Percentiles rank a stretch among this genome's conserved stretches.
These are phyloP conservation scores for Platynereis dumerilii DNA, from an alignment of 2,888 invertebrate genomes.

Conservation along the genomic window DNA sequence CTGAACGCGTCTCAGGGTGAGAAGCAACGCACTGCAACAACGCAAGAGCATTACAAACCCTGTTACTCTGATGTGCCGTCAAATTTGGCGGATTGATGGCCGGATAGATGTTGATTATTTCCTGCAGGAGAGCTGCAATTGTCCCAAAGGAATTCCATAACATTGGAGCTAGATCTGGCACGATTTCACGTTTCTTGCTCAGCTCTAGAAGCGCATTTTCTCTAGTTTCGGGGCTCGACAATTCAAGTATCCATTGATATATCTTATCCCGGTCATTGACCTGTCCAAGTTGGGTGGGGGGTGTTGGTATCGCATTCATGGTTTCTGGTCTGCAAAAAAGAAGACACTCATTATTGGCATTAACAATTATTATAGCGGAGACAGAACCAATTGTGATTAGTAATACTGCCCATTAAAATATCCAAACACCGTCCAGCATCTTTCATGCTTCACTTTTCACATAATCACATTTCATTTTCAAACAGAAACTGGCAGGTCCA, in stretches of 20 bases:
- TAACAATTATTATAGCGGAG: too few relatives aligned
- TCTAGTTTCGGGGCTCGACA: slow-evolving; percentile 91
- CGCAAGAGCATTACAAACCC: slow-evolving; percentile 98
- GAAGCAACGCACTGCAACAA: slow-evolving; percentile 98
- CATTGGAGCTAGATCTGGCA: slow-evolving; percentile 97
- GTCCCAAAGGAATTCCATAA: slow-evolving; percentile 99
- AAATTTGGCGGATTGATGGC: slow-evolving; percentile 97
- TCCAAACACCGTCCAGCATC: too few relatives aligned
- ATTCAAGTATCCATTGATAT: slow-evolving; percentile 88
- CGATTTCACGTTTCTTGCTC: slow-evolving; percentile 84
- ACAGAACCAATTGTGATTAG: too few relatives aligned
- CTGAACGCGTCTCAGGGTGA: slow-evolving; percentile 97
- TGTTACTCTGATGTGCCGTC: slow-evolving; percentile 95
- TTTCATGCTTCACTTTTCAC: too few relatives aligned
- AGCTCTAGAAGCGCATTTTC: slow-evolving; percentile 96
- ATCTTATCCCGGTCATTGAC: slow-evolving; percentile 72
- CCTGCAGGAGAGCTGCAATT: slow-evolving; percentile 87
- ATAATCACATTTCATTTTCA: too few relatives aligned
- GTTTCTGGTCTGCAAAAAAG: background rate
- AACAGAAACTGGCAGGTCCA: too few relatives aligned
- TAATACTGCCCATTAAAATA: too few relatives aligned
- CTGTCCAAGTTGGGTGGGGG: slow-evolving; percentile 18
- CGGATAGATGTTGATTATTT: slow-evolving; percentile 98
- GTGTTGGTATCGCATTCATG: slow-evolving; percentile 4
- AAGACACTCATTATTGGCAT: too few relatives aligned